These are phyloP conservation scores for Trichogramma evanescens DNA, from an alignment of 2,888 invertebrate genomes.

Conservation along the genomic window DNA sequence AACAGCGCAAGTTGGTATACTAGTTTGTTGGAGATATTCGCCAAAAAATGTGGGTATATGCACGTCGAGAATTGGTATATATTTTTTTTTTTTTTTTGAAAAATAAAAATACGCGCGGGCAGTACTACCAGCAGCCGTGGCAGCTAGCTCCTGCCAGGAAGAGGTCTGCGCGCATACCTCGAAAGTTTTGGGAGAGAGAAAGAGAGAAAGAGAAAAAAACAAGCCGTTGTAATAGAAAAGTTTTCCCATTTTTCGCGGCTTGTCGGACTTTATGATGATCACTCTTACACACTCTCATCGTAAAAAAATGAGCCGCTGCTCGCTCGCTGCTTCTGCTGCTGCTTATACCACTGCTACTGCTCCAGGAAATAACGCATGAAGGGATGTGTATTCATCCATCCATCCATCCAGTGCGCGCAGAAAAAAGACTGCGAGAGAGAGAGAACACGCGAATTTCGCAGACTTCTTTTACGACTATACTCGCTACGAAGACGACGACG, in stretches of 20 bases:
- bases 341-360: not conserved
- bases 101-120: no score
- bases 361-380: not conserved
- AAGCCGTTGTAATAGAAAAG: constrained; percentile 4
- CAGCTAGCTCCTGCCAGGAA: no score
- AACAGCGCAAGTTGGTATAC: no score
- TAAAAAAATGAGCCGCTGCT: not conserved
- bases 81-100: no score
- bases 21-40: no score
- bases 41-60: no score
- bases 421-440: not conserved
- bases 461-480: not conserved
- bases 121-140: no score
- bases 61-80: no score
- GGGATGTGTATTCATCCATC: not conserved
- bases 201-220: not conserved
- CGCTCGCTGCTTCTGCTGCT: not conserved
- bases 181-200: not conserved
- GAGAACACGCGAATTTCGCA: not conserved
- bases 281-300: not conserved
- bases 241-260: constrained; percentile 5
- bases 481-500: not conserved
- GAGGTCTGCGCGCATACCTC: no score
- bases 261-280: not conserved
- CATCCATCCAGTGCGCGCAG: not conserved